Base-by-base conservation (phyloP, 2,113 vertebrate species). In the Hyaena hyaena region DNA sequence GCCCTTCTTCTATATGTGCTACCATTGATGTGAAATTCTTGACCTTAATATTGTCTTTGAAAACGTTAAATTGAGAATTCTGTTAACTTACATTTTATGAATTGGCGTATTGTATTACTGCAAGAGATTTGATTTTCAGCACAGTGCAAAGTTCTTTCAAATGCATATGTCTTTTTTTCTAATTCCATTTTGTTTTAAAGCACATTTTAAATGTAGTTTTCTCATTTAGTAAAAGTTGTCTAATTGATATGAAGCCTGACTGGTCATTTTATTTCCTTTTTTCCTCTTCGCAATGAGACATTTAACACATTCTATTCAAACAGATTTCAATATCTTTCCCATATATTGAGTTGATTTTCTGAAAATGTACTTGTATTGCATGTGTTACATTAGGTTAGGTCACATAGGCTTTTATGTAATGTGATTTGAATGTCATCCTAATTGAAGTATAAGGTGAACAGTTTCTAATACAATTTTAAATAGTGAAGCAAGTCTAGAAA, bases 221-320 rank as follows among this genome's bases (percentile, higher is more conserved):
- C 98, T 98, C 99, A 99, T 99, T 99, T 99, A 99, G 98, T 99
- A 99, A 99, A 99, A 98, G 98, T 99, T 99, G 99, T 99, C 98
- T 99, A 99, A 99, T 98, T 99, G 98, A 99, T 98, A 98, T 97
- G 98, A 99, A 98, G 98, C 98, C 98, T 99, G 99, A 96, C 98
- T 99, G 98, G 96, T 99, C 98, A 97, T 99, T 99, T 98, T 98
- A 95, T 96, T 92, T 26, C 7, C 76, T 86, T 73, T 68, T 66
- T 92, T 93, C 81, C 53, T 83, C 66, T 87, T 98, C 71, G 66
- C 96, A 85, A 0, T 95, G 35, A 97, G 96, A 90, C 86, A 15
- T 31, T 95, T 63, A 95, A 55, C 77, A 87, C 17, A 86, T 92
- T 92, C 93, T 96, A 55, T 48, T 16, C 76, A 31, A 55, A 77